Conservation (phyloP, 2,797 vertebrate species). For the Pitangus sulphuratus region DNA sequence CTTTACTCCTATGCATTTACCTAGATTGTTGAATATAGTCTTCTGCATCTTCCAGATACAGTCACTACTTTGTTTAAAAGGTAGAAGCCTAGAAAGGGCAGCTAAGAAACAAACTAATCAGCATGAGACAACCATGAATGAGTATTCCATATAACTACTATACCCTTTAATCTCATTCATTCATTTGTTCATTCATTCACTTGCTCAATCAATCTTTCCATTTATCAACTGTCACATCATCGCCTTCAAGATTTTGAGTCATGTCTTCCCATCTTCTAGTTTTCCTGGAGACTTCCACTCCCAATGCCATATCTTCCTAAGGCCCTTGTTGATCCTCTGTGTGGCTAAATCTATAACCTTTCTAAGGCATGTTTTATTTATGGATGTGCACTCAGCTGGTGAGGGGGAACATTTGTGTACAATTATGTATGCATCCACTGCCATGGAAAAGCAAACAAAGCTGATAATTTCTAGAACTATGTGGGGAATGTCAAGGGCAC, state of each 20-base stretch:
- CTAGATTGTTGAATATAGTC: neutral
- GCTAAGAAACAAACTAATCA: neutral
- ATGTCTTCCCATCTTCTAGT: neutral
- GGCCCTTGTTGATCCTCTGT: neutral
- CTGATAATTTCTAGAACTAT: slow-evolving; percentile 19
- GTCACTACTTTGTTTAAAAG: neutral
- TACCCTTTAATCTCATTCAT: neutral
- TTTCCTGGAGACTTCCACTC: neutral
- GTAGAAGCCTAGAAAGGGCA: neutral
- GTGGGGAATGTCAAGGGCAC: neutral
- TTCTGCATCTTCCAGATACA: neutral
- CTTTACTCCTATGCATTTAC: neutral
- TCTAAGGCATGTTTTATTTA: slow-evolving; percentile 14
- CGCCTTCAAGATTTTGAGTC: neutral
- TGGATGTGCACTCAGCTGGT: neutral
- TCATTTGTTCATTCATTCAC: neutral
- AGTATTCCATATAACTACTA: neutral
- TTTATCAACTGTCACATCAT: neutral
- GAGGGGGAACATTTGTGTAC: neutral
- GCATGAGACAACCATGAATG: neutral
- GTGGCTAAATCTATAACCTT: neutral
- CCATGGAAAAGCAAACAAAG: slow-evolving; percentile 38
- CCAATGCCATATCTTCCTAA: neutral
- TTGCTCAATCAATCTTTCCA: neutral
- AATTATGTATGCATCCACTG: neutral